These are phyloP conservation scores for Sericinus montela DNA, from an alignment of 2,888 invertebrate genomes.

Conservation along the genomic window DNA sequence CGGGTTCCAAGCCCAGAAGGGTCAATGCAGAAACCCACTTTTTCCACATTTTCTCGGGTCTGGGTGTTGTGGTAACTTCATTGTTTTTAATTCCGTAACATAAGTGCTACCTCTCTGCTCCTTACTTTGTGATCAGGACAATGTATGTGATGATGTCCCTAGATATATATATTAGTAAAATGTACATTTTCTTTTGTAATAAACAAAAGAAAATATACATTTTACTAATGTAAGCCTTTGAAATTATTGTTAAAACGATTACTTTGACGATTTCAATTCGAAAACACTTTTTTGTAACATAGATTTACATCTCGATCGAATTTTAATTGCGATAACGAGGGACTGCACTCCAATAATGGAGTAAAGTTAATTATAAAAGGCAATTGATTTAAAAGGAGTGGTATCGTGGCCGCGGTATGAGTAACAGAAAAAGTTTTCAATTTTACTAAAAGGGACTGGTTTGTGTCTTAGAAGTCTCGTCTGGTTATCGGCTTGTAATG, in stretches of 20 bases:
- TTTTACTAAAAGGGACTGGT: conserved; percentile 80
- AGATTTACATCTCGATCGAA: conserved; percentile 71
- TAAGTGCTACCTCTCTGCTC: too few relatives aligned
- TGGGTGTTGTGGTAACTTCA: too few relatives aligned
- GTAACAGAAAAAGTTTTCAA: conserved; percentile 80
- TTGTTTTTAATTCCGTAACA: too few relatives aligned
- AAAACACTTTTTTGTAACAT: conserved; percentile 58
- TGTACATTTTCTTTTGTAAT: too few relatives aligned
- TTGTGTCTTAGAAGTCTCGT: conserved; percentile 79
- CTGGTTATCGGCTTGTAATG: conserved; percentile 80
- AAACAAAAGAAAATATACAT: too few relatives aligned
- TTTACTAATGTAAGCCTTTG: conserved; percentile 6
- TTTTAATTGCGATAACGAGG: conserved; percentile 71
- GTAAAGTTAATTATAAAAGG: conserved; percentile 78
- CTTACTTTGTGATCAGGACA: too few relatives aligned
- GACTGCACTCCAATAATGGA: conserved; percentile 69
- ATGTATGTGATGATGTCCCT: too few relatives aligned
- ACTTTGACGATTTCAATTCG: conserved; percentile 50
- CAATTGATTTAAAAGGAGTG: conserved; percentile 77
- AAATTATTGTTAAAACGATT: conserved; percentile 38
- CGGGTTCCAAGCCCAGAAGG: too few relatives aligned
- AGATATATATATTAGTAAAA: conserved; percentile 6
- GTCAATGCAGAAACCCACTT: too few relatives aligned
- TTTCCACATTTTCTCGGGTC: too few relatives aligned
- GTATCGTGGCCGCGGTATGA: conserved; percentile 73